Percentiles rank a stretch among this genome's conserved stretches.
Conservation (phyloP, 2,888 invertebrate genomes). For the Microdon myrmicae region DNA sequence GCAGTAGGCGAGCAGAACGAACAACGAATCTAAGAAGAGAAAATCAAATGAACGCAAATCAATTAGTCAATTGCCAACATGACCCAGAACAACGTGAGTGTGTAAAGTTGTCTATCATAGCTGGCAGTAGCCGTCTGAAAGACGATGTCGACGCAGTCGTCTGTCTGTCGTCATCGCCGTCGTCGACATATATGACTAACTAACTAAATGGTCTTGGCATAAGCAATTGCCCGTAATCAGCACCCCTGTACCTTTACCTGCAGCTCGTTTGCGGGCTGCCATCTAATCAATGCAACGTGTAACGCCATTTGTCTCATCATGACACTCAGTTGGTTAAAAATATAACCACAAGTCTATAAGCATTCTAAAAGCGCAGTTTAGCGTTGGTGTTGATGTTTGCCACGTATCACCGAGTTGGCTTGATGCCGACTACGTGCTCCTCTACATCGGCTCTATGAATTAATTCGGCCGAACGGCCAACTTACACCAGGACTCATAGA, state of each 20-base stretch:
- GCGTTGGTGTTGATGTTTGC: conserved; percentile 37
- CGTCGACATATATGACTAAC: conserved; percentile 35
- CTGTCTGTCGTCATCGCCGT: conserved; percentile 39
- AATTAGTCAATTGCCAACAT: too few relatives aligned
- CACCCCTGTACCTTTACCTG: conserved; percentile 2
- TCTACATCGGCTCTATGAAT: conserved; percentile 46
- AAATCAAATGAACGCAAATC: too few relatives aligned
- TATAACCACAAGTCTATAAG: conserved; percentile 5
- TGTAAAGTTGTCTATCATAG: conserved; percentile 42
- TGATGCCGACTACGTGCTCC: conserved; percentile 38
- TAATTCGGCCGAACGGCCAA: conserved; percentile 22
- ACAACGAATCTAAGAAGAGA: conserved; percentile 2
- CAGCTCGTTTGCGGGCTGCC: conserved; percentile 6
- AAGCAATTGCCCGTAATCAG: conserved; percentile 30
- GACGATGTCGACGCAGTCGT: conserved; percentile 21
- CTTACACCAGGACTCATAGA: conserved; percentile 38
- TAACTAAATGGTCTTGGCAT: conserved; percentile 33
- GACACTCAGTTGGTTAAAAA: conserved; percentile 31
- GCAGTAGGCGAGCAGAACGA: conserved; percentile 10
- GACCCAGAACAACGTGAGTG: conserved; percentile 35
- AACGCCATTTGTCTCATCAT: conserved; percentile 48
- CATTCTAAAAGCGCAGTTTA: conserved; percentile 35
- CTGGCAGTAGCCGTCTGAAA: conserved; percentile 22
- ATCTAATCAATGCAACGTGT: conserved; percentile 43
- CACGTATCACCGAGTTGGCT: conserved; percentile 36